Base-by-base conservation (phyloP, 2,113 vertebrate genomes). In the Channa argus region DNA sequence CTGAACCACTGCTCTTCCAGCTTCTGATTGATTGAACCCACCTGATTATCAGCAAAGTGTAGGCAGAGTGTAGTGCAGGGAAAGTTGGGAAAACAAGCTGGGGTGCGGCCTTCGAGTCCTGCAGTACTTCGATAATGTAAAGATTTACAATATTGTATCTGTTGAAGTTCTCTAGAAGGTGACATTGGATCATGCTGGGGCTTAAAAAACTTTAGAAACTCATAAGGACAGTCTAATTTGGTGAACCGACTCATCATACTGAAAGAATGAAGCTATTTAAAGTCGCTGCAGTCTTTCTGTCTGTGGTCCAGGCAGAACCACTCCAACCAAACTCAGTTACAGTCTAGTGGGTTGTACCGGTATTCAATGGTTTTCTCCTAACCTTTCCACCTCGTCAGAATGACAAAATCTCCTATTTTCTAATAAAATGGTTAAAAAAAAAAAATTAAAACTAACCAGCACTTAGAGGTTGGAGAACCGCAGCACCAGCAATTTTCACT, bases 171-270 rank as follows among this genome's bases (percentile, higher is more conserved):
- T 56, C 53, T 61, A 41, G 41, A 60, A 6, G 7, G 61, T 8
- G 36, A 9, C 9, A 34, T 10, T 66, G 34, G 62, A 66, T 53
- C 5, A 5, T 54, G 34, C 44, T 14, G 51, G 41, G 15, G 34
- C 41, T 15, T 46, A 52, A 34, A 46, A 43, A 15, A 13, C 65
- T 66, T 43, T 66, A 60, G 49, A 62, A 60, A 79, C 47, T 66
- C n/a, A 60, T 79, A 47, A 61, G 61, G 8, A 11, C 24, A 24
- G 24, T 24, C 34, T 39, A 1, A 34, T 52, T 15, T 56, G 46
- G 54, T 51, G 39, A 51, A 65, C 67, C 24, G 6, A 43, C 24
- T 47, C 43, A 43, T 63, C 51, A 8, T 11, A n/a, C 63, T 60
- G 6, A 43, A 38, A 69, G 56, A 56, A 55, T 69, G 56, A 63